Percentiles rank a stretch among this genome's conserved stretches.
These are phyloP conservation scores for Ips typographus DNA, from an alignment of 1,140 invertebrate species.

Conservation along the genomic window DNA sequence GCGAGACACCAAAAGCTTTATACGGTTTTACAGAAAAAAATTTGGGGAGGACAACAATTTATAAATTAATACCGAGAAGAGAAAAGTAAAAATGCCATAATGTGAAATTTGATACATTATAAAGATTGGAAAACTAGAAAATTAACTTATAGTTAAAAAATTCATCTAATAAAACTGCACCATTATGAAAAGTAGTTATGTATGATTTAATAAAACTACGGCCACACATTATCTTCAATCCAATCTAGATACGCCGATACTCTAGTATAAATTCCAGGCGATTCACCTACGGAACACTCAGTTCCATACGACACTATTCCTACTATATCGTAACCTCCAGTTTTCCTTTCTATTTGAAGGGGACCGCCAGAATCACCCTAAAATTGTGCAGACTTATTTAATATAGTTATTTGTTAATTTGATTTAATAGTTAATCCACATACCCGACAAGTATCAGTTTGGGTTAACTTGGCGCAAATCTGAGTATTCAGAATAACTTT, in stretches of 20 bases:
- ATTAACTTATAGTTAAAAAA: too few relatives aligned
- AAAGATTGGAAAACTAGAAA: too few relatives aligned
- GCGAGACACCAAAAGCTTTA: too few relatives aligned
- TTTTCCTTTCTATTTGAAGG: slow-evolving; percentile 52
- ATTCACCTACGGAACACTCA: slow-evolving; percentile 54
- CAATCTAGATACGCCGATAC: slow-evolving; percentile 71
- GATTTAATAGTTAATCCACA: background rate
- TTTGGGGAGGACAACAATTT: too few relatives aligned
- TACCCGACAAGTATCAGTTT: slow-evolving; percentile 42
- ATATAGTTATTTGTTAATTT: background rate
- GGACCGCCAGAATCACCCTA: slow-evolving; percentile 80
- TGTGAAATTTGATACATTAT: too few relatives aligned
- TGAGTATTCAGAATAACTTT: slow-evolving; percentile 37
- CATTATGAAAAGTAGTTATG: too few relatives aligned
- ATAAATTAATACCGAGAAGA: too few relatives aligned
- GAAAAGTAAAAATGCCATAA: too few relatives aligned
- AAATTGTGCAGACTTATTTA: background rate
- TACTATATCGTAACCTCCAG: slow-evolving; percentile 58
- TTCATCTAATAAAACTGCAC: too few relatives aligned
- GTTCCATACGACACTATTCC: slow-evolving; percentile 72
- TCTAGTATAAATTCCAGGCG: slow-evolving; percentile 70
- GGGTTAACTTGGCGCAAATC: slow-evolving; percentile 42
- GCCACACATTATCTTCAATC: slow-evolving; percentile 73
- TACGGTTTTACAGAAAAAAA: too few relatives aligned
- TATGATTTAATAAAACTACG: background rate